Base-by-base conservation (phyloP, 2,888 invertebrate genomes). In the Clanis bilineata region DNA sequence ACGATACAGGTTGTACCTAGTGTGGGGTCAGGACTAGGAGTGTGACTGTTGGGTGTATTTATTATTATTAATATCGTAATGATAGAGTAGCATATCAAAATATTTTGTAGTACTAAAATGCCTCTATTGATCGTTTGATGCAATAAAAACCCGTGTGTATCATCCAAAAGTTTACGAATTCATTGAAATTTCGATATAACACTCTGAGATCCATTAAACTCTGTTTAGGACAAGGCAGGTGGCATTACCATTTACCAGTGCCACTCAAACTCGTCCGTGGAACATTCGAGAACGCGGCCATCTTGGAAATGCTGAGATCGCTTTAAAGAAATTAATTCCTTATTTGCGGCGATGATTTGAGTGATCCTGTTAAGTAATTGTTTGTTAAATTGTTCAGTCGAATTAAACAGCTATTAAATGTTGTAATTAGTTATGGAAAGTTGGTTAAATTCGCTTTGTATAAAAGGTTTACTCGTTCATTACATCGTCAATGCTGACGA, bases 141-240 rank as follows among this genome's bases (percentile, higher is more conserved):
- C 21, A 61, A 63, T 64, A 64, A 15, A 2, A 1, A 0, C 23
- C 61, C 67, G 66, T 74, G 54, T 67, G 58, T 61, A 62, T 57
- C 51, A n/a, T n/a, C 58, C 45, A 32, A 74, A 80, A 80, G 69
- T 80, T 77, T 51, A 58, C 61, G 71, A 71, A 79, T 78, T 70
- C 73, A 71, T 74, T 67, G 74, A 67, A 76, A 80, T 79, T 79
- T 72, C 68, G 67, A 63, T 65, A 62, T 64, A 72, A 67, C 70
- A 71, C 68, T 70, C 64, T 68, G 65, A 67, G 66, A 67, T 68
- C 68, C 74, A 85, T 86, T 79, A 85, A 85, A 86, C 76, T 81
- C 74, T 73, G 75, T 72, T 86, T 80, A 81, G 74, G 69, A 64
- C 63, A 74, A 74, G 80, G 80, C 85, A 85, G 83, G 84, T 83